Percentiles rank a stretch among this genome's conserved stretches.
Evolutionary conservation across 1,140 invertebrate genomes (phyloP).

Genomic region (Thaumetopoea pityocampa): DNA sequence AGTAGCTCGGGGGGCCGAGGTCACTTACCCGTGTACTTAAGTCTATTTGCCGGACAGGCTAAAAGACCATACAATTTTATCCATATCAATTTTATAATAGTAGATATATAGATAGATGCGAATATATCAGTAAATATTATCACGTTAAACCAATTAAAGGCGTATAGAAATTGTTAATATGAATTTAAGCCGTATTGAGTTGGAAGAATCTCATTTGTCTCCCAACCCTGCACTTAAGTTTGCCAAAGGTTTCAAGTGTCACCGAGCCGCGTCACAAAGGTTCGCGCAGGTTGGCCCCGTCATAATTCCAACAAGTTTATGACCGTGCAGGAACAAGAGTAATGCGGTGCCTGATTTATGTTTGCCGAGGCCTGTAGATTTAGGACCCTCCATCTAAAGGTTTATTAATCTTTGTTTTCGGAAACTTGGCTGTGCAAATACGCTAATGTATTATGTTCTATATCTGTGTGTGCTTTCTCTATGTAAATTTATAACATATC

Average conservation of each 20-base stretch:
- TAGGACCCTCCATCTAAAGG: conserved; percentile 8
- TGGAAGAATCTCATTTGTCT: too few relatives aligned
- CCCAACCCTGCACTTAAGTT: conserved; percentile 9
- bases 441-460: conserved; percentile 2
- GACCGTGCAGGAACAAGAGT: conserved; percentile 10
- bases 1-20: too few relatives aligned
- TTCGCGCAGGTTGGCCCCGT: conserved; percentile 17
- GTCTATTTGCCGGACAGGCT: too few relatives aligned
- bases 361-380: conserved; percentile 10
- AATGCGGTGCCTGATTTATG: conserved; percentile 17
- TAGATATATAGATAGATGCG: too few relatives aligned
- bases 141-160: too few relatives aligned
- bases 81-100: too few relatives aligned
- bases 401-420: conserved; percentile 14
- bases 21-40: too few relatives aligned
- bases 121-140: too few relatives aligned
- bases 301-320: conserved; percentile 23
- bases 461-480: too few relatives aligned
- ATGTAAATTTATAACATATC: too few relatives aligned
- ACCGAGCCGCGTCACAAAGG: conserved; percentile 17
- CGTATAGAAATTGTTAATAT: conserved; percentile 1
- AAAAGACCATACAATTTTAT: too few relatives aligned
- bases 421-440: conserved; percentile 2
- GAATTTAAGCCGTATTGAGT: too few relatives aligned
- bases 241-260: conserved; percentile 13